Evolutionary conservation across 2,113 vertebrate genomes (phyloP), one percentile per base, ranked within the genome.

Genomic region (Tamias sibiricus): DNA sequence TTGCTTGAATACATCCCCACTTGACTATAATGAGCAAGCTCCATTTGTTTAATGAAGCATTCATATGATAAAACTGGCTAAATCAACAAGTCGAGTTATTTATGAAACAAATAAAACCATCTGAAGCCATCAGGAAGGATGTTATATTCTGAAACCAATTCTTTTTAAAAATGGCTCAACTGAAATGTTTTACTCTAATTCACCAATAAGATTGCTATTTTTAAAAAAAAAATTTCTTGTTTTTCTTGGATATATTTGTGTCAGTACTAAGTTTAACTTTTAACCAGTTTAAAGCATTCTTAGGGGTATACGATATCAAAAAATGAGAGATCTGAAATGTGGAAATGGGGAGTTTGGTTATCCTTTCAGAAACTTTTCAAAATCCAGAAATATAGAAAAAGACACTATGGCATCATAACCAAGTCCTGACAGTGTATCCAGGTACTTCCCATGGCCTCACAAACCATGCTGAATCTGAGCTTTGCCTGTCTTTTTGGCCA

Each of bases 31-130:
- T 26, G 84, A 97, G 94, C 59, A 13, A 93, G 90, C 52, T 66
- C 87, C 90, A 90, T 83, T 97, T 96, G 93, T 93, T 96, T 97
- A 96, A 97, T 92, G 95, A 97, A 92, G 91, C 95, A 97, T 95
- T 97, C 96, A 87, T 90, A 89, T 72, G 83, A 95, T 91, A 84
- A 94, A 96, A 97, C 92, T 76, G 57, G 94, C 90, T 96, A 95
- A 95, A 76, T 95, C 96, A 97, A 97, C 96, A 97, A 96, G 92
- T 72, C 68, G 74, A 93, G 95, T 89, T 95, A 95, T 97, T 97
- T 97, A 87, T 95, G 87, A 95, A 95, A 93, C 96, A 97, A 97
- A 97, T 93, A 93, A 91, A 97, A 83, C 91, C 96, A 96, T 97
- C 96, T 91, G 90, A 98, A 95, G 42, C 80, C 82, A 93, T 83